phyloP scores from a whole-genome alignment of 2,888 invertebrate genomes.

The Diarsia brunnea region DNA sequence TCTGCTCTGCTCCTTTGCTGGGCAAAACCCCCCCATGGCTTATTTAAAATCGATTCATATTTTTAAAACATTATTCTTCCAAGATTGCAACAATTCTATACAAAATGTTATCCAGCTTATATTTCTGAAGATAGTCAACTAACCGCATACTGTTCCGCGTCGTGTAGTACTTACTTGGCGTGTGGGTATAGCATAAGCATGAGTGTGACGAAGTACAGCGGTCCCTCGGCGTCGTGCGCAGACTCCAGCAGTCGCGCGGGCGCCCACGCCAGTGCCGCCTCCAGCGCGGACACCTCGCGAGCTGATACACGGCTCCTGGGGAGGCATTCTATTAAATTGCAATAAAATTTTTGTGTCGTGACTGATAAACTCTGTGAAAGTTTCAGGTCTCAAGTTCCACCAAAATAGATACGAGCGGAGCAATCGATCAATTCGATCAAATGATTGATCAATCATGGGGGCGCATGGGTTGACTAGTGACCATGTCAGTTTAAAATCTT shows the following conservation, averaged over 20 bases:
- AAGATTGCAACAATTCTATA: background rate
- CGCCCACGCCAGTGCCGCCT: slow-evolving; percentile 92
- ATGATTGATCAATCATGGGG: too few relatives aligned
- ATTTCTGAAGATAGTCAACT: background rate
- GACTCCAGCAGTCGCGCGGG: slow-evolving; percentile 94
- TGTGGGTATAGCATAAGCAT: slow-evolving; percentile 95
- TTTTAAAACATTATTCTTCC: background rate
- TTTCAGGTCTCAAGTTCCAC: too few relatives aligned
- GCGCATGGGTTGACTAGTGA: too few relatives aligned
- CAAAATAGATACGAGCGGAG: too few relatives aligned
- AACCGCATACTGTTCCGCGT: background rate
- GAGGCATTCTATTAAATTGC: background rate
- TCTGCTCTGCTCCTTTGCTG: too few relatives aligned
- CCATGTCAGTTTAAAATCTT: too few relatives aligned
- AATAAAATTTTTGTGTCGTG: too few relatives aligned
- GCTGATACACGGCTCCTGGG: slow-evolving; percentile 93
- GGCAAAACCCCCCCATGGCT: too few relatives aligned
- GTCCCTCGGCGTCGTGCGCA: slow-evolving; percentile 97
- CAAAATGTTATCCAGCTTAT: too few relatives aligned
- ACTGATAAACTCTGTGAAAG: too few relatives aligned
- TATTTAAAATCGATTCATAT: too few relatives aligned
- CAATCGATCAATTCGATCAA: too few relatives aligned
- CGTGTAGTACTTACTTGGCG: slow-evolving; percentile 83
- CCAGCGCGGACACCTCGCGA: slow-evolving; percentile 95
- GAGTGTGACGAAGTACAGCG: slow-evolving; percentile 96